These are phyloP conservation scores for Eurystomus gularis DNA, from an alignment of 2,113 vertebrate genomes.

Conservation along the genomic window DNA sequence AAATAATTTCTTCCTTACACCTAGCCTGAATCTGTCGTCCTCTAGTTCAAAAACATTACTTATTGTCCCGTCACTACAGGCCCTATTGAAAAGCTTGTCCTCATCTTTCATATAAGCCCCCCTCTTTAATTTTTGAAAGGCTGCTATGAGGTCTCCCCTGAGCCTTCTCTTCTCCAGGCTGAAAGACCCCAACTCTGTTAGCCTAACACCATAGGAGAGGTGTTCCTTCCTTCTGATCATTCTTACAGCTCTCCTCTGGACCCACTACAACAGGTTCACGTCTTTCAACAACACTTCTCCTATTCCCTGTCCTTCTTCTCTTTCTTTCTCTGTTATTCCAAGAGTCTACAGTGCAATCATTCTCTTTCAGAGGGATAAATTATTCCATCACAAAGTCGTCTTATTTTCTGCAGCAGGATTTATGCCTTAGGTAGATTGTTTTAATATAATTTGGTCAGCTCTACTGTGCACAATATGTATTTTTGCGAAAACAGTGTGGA, in stretches of 20 bases:
- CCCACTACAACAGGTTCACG: neutral
- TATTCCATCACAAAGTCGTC: neutral
- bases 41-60: neutral
- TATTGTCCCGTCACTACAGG: neutral
- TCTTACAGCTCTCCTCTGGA: neutral
- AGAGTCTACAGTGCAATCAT: neutral
- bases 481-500: neutral
- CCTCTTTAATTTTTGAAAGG: neutral
- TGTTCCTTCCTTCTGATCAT: neutral
- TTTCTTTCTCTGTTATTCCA: neutral
- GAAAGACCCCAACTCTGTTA: neutral
- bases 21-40: neutral
- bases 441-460: neutral
- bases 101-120: neutral
- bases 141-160: rapidly evolving
- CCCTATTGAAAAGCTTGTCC: neutral
- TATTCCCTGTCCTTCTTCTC: neutral
- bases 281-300: neutral
- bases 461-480: neutral
- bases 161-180: neutral
- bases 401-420: neutral
- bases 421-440: neutral
- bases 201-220: neutral
- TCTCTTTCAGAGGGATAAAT: neutral
- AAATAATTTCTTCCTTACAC: neutral